These are phyloP conservation scores for Vanessa tameamea DNA, from an alignment of 1,140 invertebrate genomes.

Conservation along the genomic window DNA sequence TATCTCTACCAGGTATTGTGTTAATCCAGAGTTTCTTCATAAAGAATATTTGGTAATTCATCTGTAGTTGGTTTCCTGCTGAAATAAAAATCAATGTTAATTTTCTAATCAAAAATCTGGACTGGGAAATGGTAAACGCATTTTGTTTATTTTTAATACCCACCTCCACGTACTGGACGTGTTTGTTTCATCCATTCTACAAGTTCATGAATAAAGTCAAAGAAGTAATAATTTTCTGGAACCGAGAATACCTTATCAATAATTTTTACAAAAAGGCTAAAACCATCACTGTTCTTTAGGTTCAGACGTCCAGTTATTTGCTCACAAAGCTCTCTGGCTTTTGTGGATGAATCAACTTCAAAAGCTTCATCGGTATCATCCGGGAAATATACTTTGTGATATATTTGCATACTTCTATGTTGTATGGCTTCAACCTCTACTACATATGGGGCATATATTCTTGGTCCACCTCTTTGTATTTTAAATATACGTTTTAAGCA, in stretches of 20 bases:
- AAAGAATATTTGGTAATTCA: slow-evolving; percentile 96
- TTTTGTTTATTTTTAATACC: slow-evolving; percentile 44
- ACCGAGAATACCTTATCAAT: slow-evolving; percentile 96
- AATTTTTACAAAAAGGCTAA: slow-evolving; percentile 96
- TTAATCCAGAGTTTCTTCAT: slow-evolving; percentile 99
- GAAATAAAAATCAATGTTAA: slow-evolving; percentile 41
- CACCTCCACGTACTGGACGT: slow-evolving; percentile 87
- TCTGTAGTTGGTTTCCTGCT: slow-evolving; percentile 83
- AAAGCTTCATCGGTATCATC: slow-evolving; percentile 94
- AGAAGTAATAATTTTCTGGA: slow-evolving; percentile 95
- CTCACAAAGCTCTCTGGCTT: slow-evolving; percentile 92
- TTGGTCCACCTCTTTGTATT: slow-evolving; percentile 87
- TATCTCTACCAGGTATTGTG: slow-evolving; percentile 92
- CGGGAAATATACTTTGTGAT: slow-evolving; percentile 96
- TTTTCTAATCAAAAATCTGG: neutral
- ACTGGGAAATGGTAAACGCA: no score
- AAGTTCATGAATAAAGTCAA: slow-evolving; percentile 95
- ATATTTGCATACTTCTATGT: slow-evolving; percentile 95
- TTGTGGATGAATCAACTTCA: slow-evolving; percentile 90
- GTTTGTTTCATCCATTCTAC: slow-evolving; percentile 93
- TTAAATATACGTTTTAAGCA: slow-evolving; percentile 91
- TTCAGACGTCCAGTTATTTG: slow-evolving; percentile 88
- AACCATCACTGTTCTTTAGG: slow-evolving; percentile 90
- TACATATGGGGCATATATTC: slow-evolving; percentile 94
- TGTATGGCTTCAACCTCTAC: slow-evolving; percentile 98